Percentiles rank a stretch among this genome's conserved stretches.
phyloP scores from a whole-genome alignment of 1,140 invertebrate genomes.

The Apis dorsata region DNA sequence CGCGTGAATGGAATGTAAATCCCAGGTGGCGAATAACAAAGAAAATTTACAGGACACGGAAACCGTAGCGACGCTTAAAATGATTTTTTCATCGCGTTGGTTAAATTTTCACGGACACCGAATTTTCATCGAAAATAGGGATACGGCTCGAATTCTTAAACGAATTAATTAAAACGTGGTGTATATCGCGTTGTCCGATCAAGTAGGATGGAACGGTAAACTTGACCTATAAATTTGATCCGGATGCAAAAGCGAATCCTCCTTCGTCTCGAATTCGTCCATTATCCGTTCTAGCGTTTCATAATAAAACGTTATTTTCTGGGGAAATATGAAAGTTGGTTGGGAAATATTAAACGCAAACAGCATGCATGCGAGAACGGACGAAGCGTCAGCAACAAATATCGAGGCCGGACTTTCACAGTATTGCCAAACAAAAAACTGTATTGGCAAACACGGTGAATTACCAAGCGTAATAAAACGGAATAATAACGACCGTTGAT shows the following conservation, averaged over 20 bases:
- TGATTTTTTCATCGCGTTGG: background rate
- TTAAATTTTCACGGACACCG: constrained; percentile 13
- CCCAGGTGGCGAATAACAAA: background rate
- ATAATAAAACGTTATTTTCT: constrained; percentile 35
- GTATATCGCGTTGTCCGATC: no score
- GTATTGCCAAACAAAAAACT: constrained; percentile 14
- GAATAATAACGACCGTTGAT: constrained; percentile 28
- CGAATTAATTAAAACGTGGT: background rate
- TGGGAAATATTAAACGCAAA: constrained; percentile 42
- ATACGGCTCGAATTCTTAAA: constrained; percentile 5
- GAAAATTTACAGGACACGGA: background rate
- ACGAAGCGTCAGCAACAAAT: constrained; percentile 21
- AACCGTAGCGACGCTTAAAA: background rate
- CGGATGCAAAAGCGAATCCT: background rate
- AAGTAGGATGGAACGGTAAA: no score
- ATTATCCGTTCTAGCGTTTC: constrained; percentile 1
- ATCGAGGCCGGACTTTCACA: background rate
- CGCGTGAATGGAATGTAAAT: background rate
- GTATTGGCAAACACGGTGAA: background rate
- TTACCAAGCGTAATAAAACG: constrained; percentile 24
- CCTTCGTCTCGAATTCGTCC: background rate
- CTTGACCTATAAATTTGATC: background rate
- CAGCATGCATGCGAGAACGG: background rate
- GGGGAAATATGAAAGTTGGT: constrained; percentile 16
- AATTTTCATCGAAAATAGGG: no score